Percentiles rank a stretch among this genome's conserved stretches.
phyloP scores from a whole-genome alignment of 1,140 invertebrate genomes.

The Ceratina australensis region DNA sequence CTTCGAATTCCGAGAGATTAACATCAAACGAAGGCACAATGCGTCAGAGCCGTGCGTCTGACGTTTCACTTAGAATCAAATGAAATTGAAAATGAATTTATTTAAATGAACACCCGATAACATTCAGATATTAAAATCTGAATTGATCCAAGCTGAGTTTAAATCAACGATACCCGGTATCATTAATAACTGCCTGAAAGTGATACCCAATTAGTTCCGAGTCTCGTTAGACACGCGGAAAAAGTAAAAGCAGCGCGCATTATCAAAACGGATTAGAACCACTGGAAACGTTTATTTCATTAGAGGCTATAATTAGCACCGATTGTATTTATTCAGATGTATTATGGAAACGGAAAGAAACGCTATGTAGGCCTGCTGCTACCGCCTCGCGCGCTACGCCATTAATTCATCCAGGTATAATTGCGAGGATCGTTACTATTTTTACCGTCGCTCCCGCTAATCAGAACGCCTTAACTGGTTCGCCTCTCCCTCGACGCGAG shows the following conservation, averaged over 20 bases:
- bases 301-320: conserved; percentile 4
- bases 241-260: conserved; percentile 13
- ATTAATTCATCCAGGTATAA: conserved; percentile 20
- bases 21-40: too few species aligned
- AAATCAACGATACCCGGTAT: too few species aligned
- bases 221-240: background rate
- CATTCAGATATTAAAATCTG: too few species aligned
- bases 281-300: conserved; percentile 9
- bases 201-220: too few species aligned
- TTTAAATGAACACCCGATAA: too few species aligned
- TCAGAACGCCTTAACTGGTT: conserved; percentile 14
- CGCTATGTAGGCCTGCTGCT: too few species aligned
- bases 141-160: too few species aligned
- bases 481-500: background rate
- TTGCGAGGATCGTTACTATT: background rate
- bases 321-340: background rate
- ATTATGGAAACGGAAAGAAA: background rate
- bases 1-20: too few species aligned
- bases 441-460: conserved; percentile 4
- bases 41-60: too few species aligned
- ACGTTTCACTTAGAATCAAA: too few species aligned
- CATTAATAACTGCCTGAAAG: too few species aligned
- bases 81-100: too few species aligned
- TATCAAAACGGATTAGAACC: conserved; percentile 13
- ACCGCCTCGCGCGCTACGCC: background rate